Percentiles rank a stretch among this genome's conserved stretches.
phyloP scores from a whole-genome alignment of 2,888 invertebrate species.

The Tipula unca region DNA sequence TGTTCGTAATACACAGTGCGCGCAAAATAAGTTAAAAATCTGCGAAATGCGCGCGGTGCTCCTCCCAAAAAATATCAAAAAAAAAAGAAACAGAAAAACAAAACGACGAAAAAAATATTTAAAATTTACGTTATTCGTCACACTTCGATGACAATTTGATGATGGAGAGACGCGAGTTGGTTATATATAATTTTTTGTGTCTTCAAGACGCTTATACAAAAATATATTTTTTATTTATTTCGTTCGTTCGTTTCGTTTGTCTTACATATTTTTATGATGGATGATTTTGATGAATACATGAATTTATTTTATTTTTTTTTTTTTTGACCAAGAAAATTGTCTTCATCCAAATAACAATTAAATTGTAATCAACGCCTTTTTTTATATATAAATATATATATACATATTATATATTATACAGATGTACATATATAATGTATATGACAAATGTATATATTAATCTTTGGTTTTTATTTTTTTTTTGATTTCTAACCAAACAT shows the following conservation, averaged over 20 bases:
- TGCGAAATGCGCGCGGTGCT: background rate
- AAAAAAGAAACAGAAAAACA: background rate
- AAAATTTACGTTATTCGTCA: conserved; percentile 8
- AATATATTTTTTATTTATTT: background rate
- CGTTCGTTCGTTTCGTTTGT: background rate
- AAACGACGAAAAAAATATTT: conserved; percentile 14
- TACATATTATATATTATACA: background rate
- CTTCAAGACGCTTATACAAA: background rate
- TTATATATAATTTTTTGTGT: background rate
- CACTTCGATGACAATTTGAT: conserved; percentile 14
- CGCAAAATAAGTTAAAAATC: background rate
- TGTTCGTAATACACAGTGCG: background rate
- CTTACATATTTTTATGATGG: background rate
- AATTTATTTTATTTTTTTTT: background rate
- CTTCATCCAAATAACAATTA: background rate
- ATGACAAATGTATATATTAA: background rate
- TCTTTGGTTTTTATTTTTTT: background rate
- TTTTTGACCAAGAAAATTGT: background rate
- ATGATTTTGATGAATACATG: background rate
- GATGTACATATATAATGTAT: background rate
- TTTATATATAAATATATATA: background rate
- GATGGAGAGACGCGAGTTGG: conserved; percentile 8
- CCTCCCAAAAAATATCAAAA: background rate
- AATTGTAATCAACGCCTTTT: conserved; percentile 9
- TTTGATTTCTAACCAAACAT: background rate